Conservation (phyloP, 2,888 invertebrate species). For the Mesodorylaimus sp. region DNA sequence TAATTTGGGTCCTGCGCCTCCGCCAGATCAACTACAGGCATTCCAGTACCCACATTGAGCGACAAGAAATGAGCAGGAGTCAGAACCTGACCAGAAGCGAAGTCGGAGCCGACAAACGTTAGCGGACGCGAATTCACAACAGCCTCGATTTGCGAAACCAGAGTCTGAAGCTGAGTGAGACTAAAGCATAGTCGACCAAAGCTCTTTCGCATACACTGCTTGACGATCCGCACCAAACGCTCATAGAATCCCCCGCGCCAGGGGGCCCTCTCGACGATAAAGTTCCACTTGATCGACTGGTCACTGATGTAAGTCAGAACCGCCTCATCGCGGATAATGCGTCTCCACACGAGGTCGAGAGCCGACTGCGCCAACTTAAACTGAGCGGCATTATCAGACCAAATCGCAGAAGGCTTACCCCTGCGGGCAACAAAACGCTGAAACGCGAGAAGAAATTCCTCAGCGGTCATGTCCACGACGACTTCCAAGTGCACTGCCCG, state of each 20-base stretch:
- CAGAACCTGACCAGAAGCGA: too few relatives aligned
- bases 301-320: constrained; percentile 7
- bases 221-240: constrained; percentile 29
- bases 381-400: constrained; percentile 31
- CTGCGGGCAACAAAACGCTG: constrained; percentile 25
- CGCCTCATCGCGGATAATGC: too few relatives aligned
- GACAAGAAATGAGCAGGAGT: too few relatives aligned
- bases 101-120: too few relatives aligned
- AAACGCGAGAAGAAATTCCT: constrained; percentile 23
- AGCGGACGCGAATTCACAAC: too few relatives aligned
- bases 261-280: constrained; percentile 30
- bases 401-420: constrained; percentile 24
- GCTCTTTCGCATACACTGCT: too few relatives aligned
- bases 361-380: constrained; percentile 30
- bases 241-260: constrained; percentile 37
- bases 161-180: too few relatives aligned
- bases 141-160: too few relatives aligned
- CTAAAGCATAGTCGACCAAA: too few relatives aligned
- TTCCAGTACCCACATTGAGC: too few relatives aligned
- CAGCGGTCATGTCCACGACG: constrained; percentile 20
- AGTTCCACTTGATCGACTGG: constrained; percentile 20
- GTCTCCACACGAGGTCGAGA: constrained; percentile 12
- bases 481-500: constrained; percentile 31
- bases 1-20: too few relatives aligned
- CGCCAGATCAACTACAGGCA: too few relatives aligned